Evolutionary conservation across 1,140 invertebrate species (phyloP), one percentile per base, ranked within the genome.

Genomic region (Gonatopus flavifemur): DNA sequence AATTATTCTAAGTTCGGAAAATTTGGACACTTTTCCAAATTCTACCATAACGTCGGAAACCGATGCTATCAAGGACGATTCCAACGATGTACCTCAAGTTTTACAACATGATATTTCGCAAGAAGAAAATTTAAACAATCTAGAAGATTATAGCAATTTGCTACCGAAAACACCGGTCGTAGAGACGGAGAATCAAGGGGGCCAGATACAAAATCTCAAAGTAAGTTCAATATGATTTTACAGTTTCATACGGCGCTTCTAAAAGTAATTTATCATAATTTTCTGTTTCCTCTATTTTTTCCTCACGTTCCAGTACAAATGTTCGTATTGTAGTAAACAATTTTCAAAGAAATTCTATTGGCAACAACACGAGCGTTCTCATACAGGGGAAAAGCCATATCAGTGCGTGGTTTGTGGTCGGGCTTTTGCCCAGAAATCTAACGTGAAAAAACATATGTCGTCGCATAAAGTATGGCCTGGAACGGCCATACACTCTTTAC

Each of bases 381-480:
- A 87, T 63, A 86, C 81, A 16, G 84, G 83, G 19, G 80, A 83
- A 54, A 80, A 84, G 43, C 84, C 84, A 33, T 87, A 81, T 72
- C 81, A 83, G 21, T 86, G 85, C 64, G 80, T 84, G 38, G 75
- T 84, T 20, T 86, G 85, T 67, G 82, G 82, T 15, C 79, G 84
- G 49, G 82, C 78, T 21, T 81, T 80, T 53, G 74, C 80, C 42
- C 80, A 87, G 62, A 87, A 87, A 57, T 86, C 85, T 56, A 86
- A 88, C 63, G 80, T 88, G 3, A 84, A 85, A 55, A 86, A 87
- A 67, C 86, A 88, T 55, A 81, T 86, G 66, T 79, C 83, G 10
- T 85, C 84, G 37, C 86, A 88, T 64, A 88, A 86, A 62, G 86
- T 81, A 20, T 73, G 72, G 75, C 74, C 73, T 13, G 73, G 74